Base-by-base conservation (phyloP, 2,113 vertebrate species). In the Oncorhynchus kisutch region DNA sequence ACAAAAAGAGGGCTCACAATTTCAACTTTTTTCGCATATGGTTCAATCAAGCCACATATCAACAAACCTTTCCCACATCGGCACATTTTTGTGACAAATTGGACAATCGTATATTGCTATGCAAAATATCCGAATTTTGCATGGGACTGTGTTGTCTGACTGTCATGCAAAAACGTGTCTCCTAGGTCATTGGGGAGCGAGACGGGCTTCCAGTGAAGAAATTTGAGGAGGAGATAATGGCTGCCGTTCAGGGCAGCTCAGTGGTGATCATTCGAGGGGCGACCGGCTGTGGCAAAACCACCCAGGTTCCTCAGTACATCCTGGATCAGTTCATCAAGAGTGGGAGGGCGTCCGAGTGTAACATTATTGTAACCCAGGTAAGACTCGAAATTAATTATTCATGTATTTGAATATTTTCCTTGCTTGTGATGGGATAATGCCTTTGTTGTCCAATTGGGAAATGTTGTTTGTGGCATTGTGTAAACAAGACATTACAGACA, bases 261-360 rank as follows among this genome's bases (percentile, higher is more conserved):
- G 97, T 99, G 77, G 95, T 99, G 51, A 95, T 99, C 73, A 97
- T 99, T 77, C 92, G 97, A 27, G 98, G 97, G 2, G 96, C 97
- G 5, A 99, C 98, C 0, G 98, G 98, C 66, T 99, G 98, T 84
- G 98, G 98, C 0, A 99, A 99, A 90, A 99, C 98, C 84, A 99
- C 98, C 0, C 98, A 99, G 78, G 97, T 99, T 16, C 97, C 98
- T 1, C 98, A 99, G 89, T 99, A 95, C 76, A 98, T 99, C 86
- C 90, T 99, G 77, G 97, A 99, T 89, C 92, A 95, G 70, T 96
- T 84, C 77, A 91, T 99, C 78, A 91, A 86, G 57, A 90, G 78
- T 6, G 84, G 90, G 72, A 88, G 76, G 27, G 97, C 95, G 0
- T 93, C 97, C 0, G 93, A 97, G 72, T 99, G 98, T 82, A 99